These are phyloP conservation scores for Rhabdomys dilectus DNA, from an alignment of 2,113 vertebrate genomes.

Conservation along the genomic window DNA sequence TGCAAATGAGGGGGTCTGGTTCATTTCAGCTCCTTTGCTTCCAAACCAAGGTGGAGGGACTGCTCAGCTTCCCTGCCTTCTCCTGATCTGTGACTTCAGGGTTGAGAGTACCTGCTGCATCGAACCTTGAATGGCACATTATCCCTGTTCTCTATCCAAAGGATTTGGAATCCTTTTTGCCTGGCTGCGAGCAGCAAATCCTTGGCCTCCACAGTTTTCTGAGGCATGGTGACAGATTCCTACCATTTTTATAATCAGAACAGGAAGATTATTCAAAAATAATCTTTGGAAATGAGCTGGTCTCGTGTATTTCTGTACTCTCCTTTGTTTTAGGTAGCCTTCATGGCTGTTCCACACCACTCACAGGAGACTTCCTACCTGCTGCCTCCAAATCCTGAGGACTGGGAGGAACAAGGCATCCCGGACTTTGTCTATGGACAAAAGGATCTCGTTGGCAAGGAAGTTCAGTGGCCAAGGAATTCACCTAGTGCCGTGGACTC, in stretches of 20 bases:
- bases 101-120: background rate
- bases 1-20: background rate
- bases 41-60: background rate
- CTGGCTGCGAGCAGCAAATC: background rate
- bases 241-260: slow-evolving; percentile 4
- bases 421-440: slow-evolving; percentile 87
- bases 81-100: background rate
- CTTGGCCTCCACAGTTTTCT: background rate
- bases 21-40: background rate
- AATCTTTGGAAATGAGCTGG: background rate
- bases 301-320: background rate
- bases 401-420: background rate
- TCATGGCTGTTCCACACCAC: slow-evolving; percentile 39
- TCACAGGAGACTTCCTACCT: slow-evolving; percentile 48
- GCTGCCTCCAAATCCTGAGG: background rate
- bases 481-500: background rate
- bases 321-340: slow-evolving; percentile 55
- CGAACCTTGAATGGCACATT: background rate
- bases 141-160: background rate
- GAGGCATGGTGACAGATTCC: background rate
- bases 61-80: background rate
- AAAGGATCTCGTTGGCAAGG: slow-evolving; percentile 85
- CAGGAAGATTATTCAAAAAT: background rate
- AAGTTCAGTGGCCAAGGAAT: slow-evolving; percentile 73
- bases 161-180: background rate